phyloP scores from a whole-genome alignment of 2,888 invertebrate species.

The Chymomyza procnemis region DNA sequence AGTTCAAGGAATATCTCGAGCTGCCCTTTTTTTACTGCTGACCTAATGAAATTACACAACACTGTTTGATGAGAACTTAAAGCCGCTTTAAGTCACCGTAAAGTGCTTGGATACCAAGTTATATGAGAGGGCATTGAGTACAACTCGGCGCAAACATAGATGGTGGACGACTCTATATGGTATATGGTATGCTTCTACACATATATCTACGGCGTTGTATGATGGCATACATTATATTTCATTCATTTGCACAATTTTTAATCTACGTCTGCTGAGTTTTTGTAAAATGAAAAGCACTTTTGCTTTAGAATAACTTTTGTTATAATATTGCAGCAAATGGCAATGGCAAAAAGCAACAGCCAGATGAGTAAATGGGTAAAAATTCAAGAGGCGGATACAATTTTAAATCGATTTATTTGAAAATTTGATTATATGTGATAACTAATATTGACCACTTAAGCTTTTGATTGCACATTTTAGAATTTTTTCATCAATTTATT shows the following conservation, averaged over 20 bases:
- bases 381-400: too few relatives aligned
- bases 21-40: neutral
- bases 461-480: too few relatives aligned
- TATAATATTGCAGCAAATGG: conserved; percentile 58
- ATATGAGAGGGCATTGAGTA: neutral
- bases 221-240: neutral
- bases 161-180: too few relatives aligned
- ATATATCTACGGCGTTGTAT: too few relatives aligned
- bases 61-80: neutral
- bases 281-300: conserved; percentile 39
- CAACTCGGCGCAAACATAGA: neutral
- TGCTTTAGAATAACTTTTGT: conserved; percentile 48
- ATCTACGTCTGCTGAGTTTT: conserved; percentile 28
- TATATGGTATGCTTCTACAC: too few relatives aligned
- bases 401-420: too few relatives aligned
- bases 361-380: conserved; percentile 3
- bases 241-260: conserved; percentile 34
- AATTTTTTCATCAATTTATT: too few relatives aligned
- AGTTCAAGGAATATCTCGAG: neutral
- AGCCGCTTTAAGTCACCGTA: neutral
- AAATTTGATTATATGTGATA: too few relatives aligned
- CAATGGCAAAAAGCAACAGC: conserved; percentile 47
- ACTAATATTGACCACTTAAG: too few relatives aligned
- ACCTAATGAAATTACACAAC: neutral
- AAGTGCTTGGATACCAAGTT: neutral